A percentile compares a stretch with the other conserved stretches of the same genome.
phyloP scores from a whole-genome alignment of 2,113 vertebrate genomes.

The Pseudopodoces humilis region DNA sequence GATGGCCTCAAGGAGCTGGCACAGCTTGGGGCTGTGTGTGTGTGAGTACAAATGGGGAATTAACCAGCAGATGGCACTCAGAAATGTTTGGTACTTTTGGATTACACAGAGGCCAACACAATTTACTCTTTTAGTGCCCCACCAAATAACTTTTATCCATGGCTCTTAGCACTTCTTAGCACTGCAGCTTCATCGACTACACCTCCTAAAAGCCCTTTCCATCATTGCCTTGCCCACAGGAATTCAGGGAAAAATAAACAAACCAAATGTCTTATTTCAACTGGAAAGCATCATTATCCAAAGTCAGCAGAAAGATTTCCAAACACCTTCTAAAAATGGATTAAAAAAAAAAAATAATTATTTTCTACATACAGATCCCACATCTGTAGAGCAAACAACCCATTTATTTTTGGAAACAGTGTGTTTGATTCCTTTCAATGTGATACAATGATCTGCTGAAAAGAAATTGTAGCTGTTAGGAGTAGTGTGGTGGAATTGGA shows the following conservation, averaged over 20 bases:
- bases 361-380: background rate
- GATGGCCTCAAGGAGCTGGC: background rate
- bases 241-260: background rate
- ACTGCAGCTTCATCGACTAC: background rate
- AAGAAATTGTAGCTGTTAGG: constrained; percentile 34
- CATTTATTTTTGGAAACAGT: background rate
- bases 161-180: background rate
- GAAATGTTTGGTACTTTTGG: background rate
- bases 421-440: constrained; percentile 18
- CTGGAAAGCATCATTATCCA: background rate
- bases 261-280: background rate
- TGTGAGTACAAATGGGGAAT: background rate
- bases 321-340: background rate
- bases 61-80: constrained; percentile 31
- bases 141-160: background rate
- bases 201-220: background rate
- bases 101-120: background rate
- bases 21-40: fast-evolving
- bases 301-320: background rate
- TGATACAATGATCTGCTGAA: constrained; percentile 39
- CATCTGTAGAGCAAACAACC: constrained; percentile 13
- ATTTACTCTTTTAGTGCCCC: background rate
- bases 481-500: constrained; percentile 17
- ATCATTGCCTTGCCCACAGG: background rate
- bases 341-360: background rate